Evolutionary conservation across 1,140 invertebrate species (phyloP), one percentile per base, ranked within the genome.

Genomic region (Drusus annulatus): DNA sequence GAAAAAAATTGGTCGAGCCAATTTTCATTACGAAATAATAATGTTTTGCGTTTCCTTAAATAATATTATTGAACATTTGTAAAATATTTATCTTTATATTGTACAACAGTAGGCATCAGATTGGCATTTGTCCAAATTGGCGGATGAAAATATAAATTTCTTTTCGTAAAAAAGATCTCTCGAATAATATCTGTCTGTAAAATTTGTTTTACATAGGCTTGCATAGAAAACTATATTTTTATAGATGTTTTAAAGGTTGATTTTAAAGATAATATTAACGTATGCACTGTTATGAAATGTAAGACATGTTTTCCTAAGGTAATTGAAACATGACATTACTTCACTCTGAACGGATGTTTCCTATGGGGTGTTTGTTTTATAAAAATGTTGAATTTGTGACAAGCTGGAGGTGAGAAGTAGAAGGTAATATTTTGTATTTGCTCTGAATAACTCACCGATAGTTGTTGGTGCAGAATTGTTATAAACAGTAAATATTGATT

Each of bases 11-110:
- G n/a, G 65, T 50, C 28, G n/a, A 50, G 65, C 65, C 36, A 50
- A 50, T 21, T 69, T 50, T 69, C 65, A 50, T n/a, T 19, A 69
- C 13, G 65, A 69, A 69, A 69, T 50, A 69, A 65, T 45, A 45
- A 45, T 13, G 36, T 17, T 69, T 69, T 69, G 62, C 51, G 65
- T 69, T 69, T 65, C 36, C 62, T 65, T 65, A 65, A 25, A 65
- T 28, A 65, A 65, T 31, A 65, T 65, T 15, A 65, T 31, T 31
- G 62, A 65, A 65, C 62, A 65, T 65, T 65, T 28, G 25, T 65
- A 65, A 28, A 65, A 28, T 21, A 28, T 45, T 45, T 8, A 25
- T 25, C 28, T 65, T 65, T 65, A 28, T 65, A 65, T 65, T 65
- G 62, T 28, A 65, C 62, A 65, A 65, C 10, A 65, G 25, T 65